A percentile compares a stretch with the other conserved stretches of the same genome.
Evolutionary conservation across 2,888 invertebrate genomes (phyloP).

Genomic region (Dicranocentrus wangi): DNA sequence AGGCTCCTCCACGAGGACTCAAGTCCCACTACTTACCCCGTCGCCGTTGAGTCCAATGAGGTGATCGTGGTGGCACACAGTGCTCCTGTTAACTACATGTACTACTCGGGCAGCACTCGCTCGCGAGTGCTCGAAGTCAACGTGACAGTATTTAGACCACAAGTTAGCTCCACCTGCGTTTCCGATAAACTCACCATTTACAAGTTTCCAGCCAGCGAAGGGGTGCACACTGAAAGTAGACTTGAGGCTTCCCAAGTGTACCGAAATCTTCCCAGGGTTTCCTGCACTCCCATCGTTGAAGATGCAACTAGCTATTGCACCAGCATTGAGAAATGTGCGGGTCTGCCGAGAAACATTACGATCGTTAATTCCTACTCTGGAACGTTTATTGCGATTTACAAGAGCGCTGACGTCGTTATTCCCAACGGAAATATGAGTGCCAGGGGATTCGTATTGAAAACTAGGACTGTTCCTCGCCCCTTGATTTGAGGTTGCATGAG

Average conservation of each 20-base stretch:
- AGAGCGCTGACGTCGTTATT: neutral
- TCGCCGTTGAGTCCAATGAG: conserved; percentile 3
- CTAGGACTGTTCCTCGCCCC: too few relatives aligned
- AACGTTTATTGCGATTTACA: conserved; percentile 26
- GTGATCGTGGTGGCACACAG: conserved; percentile 12
- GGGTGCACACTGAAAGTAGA: neutral
- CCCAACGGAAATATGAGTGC: neutral
- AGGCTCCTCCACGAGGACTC: conserved; percentile 1
- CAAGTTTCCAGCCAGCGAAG: neutral
- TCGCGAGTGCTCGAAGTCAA: neutral
- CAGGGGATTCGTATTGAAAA: conserved; percentile 1
- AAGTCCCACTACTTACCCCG: neutral
- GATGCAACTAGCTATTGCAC: neutral
- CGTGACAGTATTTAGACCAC: neutral
- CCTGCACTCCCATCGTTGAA: conserved; percentile 9
- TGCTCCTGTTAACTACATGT: too few relatives aligned
- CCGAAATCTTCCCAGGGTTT: neutral
- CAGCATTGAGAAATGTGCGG: conserved; percentile 4
- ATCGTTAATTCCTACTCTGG: neutral
- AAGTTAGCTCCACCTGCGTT: neutral
- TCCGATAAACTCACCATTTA: neutral
- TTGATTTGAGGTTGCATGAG: too few relatives aligned
- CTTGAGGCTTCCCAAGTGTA: too few relatives aligned
- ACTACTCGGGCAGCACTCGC: too few relatives aligned
- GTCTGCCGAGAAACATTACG: neutral